phyloP scores from a whole-genome alignment of 2,797 vertebrate species.

The Lithobates sylvaticus region DNA sequence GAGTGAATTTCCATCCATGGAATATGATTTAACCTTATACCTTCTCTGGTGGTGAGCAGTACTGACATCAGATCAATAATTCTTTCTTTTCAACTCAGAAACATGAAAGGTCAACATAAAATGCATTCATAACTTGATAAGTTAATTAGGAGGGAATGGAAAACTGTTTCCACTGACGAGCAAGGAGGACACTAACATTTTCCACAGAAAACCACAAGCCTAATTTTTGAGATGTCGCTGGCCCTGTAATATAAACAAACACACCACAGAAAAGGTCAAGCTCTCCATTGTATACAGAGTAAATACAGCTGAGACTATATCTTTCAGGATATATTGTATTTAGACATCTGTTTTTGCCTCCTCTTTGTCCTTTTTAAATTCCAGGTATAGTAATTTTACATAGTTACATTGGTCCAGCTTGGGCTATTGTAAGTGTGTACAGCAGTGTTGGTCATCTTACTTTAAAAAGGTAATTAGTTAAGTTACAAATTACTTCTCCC shows the following conservation, averaged over 20 bases:
- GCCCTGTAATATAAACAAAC: background rate
- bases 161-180: background rate
- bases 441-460: too few species aligned
- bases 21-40: background rate
- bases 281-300: background rate
- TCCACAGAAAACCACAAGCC: background rate
- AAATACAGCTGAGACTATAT: background rate
- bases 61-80: background rate
- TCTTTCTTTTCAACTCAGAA: background rate
- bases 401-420: too few species aligned
- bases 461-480: too few species aligned
- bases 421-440: too few species aligned
- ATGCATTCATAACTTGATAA: background rate
- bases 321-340: background rate
- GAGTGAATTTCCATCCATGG: background rate
- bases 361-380: too few species aligned
- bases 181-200: background rate
- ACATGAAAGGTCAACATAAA: background rate
- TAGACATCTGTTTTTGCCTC: background rate
- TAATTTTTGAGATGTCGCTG: background rate
- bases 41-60: background rate
- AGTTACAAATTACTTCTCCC: too few species aligned
- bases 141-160: background rate
- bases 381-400: too few species aligned
- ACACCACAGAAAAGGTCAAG: background rate